phyloP scores from a whole-genome alignment of 2,888 invertebrate species.

The Sesia bembeciformis region DNA sequence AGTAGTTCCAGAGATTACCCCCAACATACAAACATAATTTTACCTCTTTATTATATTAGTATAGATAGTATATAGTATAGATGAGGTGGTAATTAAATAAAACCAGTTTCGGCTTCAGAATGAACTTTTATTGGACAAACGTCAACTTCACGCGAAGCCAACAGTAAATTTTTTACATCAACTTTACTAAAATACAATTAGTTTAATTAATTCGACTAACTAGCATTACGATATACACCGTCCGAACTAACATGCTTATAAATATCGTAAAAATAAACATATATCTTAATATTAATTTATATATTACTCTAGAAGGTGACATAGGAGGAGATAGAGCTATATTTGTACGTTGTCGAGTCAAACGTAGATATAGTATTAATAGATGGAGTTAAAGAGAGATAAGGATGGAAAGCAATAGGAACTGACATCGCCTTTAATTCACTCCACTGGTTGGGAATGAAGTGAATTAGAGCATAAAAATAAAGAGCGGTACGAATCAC shows the following conservation, averaged over 20 bases:
- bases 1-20: no score
- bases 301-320: constrained; percentile 57
- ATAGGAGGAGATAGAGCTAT: constrained; percentile 29
- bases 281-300: constrained; percentile 23
- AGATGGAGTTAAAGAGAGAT: background rate
- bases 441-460: constrained; percentile 39
- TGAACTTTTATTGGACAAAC: constrained; percentile 70
- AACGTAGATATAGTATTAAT: no score
- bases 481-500: background rate
- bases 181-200: constrained; percentile 52
- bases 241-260: constrained; percentile 13
- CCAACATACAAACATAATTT: no score
- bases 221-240: constrained; percentile 20
- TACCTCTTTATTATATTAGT: no score
- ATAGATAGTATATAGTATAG: no score
- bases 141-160: constrained; percentile 43
- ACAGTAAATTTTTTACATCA: constrained; percentile 55
- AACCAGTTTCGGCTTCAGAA: constrained; percentile 54
- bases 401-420: constrained; percentile 23
- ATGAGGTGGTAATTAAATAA: constrained; percentile 10
- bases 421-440: constrained; percentile 34
- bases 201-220: constrained; percentile 39
- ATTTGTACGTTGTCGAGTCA: constrained; percentile 37
- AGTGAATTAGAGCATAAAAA: constrained; percentile 18
- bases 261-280: constrained; percentile 10